phyloP scores from a whole-genome alignment of 2,888 invertebrate species.

The Eupithecia insigniata region DNA sequence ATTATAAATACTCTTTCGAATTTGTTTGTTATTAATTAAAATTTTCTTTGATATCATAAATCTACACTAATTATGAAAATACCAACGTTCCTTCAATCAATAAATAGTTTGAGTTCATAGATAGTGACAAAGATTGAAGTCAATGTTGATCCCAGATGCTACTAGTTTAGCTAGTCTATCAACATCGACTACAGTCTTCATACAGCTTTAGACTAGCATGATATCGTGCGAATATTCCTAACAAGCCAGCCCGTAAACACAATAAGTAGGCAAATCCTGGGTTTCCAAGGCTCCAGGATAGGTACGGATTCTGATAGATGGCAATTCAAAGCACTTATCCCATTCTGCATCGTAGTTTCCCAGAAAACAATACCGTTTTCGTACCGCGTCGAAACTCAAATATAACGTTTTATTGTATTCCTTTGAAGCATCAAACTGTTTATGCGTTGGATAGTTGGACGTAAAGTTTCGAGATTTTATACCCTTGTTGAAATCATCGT shows the following conservation, averaged over 20 bases:
- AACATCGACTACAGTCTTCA: neutral
- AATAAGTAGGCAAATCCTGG: conserved; percentile 18
- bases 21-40: no score
- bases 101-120: neutral
- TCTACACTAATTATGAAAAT: neutral
- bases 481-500: conserved; percentile 39
- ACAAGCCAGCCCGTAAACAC: neutral
- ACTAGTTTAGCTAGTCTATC: neutral
- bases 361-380: conserved; percentile 38
- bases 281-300: conserved; percentile 23
- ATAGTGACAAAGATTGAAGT: neutral
- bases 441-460: conserved; percentile 31
- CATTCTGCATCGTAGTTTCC: conserved; percentile 34
- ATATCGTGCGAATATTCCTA: conserved; percentile 2
- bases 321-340: conserved; percentile 38
- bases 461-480: conserved; percentile 37
- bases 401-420: conserved; percentile 37
- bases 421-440: conserved; percentile 39
- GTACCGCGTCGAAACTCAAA: conserved; percentile 28
- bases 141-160: neutral
- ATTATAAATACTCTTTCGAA: no score
- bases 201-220: neutral
- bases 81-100: neutral
- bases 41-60: no score
- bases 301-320: conserved; percentile 34